Percentiles rank a stretch among this genome's conserved stretches.
Conservation (phyloP, 2,888 invertebrate genomes). For the Sepioteuthis lessoniana region DNA sequence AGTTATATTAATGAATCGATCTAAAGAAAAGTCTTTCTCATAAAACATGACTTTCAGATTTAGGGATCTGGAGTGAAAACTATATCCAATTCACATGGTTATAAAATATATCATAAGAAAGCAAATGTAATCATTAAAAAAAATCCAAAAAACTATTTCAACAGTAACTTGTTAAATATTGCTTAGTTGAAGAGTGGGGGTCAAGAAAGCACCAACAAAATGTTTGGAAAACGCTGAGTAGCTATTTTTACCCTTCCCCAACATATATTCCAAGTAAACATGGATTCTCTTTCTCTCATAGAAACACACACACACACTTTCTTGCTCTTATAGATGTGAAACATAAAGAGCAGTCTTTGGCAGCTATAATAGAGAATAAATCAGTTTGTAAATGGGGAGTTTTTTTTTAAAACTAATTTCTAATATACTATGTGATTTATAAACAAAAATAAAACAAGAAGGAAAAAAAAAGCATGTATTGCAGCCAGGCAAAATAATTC, state of each 20-base stretch:
- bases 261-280: not conserved
- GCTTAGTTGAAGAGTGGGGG: not conserved
- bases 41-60: too few species aligned
- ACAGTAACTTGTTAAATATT: not conserved
- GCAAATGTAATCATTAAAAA: not conserved
- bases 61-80: too few species aligned
- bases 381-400: not conserved
- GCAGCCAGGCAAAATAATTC: not conserved
- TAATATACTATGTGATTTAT: not conserved
- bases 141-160: not conserved
- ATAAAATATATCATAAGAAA: not conserved
- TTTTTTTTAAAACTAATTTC: not conserved
- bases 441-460: not conserved
- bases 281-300: not conserved
- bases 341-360: not conserved
- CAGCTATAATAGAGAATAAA: not conserved
- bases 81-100: too few species aligned
- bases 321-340: too few species aligned
- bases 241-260: not conserved
- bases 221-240: not conserved
- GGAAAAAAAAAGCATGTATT: not conserved
- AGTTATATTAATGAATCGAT: too few species aligned
- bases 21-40: too few species aligned
- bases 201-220: not conserved
- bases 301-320: not conserved